A percentile compares a stretch with the other conserved stretches of the same genome.
Evolutionary conservation across 2,113 vertebrate genomes (phyloP).

Genomic region (Vicugna pacos): DNA sequence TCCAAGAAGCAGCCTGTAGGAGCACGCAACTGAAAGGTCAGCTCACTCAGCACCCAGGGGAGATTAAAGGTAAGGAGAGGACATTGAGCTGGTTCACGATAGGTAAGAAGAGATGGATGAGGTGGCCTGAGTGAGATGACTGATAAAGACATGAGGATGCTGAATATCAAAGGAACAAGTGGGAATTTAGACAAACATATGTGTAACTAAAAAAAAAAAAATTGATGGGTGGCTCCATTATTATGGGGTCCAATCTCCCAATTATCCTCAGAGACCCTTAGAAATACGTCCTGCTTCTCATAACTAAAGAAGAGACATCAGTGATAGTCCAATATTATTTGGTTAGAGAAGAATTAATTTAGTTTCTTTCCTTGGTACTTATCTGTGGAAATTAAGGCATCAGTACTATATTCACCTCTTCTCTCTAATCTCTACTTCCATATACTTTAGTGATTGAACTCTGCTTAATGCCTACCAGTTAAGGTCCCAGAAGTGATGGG

Average conservation of each 20-base stretch:
- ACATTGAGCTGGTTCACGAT: not conserved
- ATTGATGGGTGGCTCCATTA: not conserved
- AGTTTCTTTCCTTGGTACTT: not conserved
- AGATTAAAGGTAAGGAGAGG: not conserved
- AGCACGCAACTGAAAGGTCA: not conserved
- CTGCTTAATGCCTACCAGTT: not conserved
- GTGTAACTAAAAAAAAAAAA: not conserved
- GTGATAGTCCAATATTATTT: not conserved
- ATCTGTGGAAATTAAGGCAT: not conserved
- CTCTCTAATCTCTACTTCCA: not conserved
- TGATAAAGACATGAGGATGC: not conserved
- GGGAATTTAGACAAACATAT: not conserved
- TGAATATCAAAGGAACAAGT: not conserved
- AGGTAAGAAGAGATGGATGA: not conserved
- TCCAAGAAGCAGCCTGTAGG: not conserved
- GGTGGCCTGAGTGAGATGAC: not conserved
- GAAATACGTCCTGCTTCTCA: not conserved
- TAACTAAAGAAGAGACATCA: not conserved
- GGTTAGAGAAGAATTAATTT: not conserved
- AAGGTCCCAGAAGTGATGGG: not conserved
- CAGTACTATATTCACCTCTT: not conserved
- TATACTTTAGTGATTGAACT: slow-evolving; percentile 32
- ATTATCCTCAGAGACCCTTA: not conserved
- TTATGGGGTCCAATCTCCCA: not conserved
- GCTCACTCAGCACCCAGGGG: not conserved